Evolutionary conservation across 2,113 vertebrate species (phyloP).

Genomic region (Meleagris gallopavo): DNA sequence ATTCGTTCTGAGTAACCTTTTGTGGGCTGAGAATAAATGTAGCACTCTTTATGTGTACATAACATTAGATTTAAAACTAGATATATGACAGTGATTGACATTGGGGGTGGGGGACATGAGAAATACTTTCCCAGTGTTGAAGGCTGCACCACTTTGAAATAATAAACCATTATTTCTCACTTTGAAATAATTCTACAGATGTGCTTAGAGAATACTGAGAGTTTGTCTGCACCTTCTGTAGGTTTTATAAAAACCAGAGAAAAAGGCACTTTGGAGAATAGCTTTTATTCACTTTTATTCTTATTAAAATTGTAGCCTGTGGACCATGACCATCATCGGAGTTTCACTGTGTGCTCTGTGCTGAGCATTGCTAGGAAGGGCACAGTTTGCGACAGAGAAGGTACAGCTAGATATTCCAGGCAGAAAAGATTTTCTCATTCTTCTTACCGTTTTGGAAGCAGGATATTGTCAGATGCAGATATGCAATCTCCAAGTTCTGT

Average conservation of each 20-base stretch:
- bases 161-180: conserved; percentile 28
- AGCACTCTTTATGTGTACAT: conserved; percentile 27
- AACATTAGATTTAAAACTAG: conserved; percentile 51
- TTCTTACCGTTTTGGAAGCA: neutral
- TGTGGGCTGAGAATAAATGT: conserved; percentile 38
- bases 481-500: neutral
- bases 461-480: neutral
- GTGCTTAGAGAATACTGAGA: neutral
- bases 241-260: neutral
- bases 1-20: conserved; percentile 49
- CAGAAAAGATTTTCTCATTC: neutral
- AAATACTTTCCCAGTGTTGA: neutral
- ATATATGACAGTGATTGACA: neutral
- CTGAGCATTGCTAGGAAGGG: neutral
- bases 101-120: neutral
- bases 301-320: neutral
- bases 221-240: neutral
- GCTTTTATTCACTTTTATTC: neutral
- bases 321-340: neutral
- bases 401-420: neutral
- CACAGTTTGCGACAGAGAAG: neutral
- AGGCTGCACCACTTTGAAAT: conserved; percentile 12
- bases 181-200: conserved; percentile 33
- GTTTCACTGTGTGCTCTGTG: neutral
- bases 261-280: neutral